Percentiles rank a stretch among this genome's conserved stretches.
These are phyloP conservation scores for Orthonevra nobilis DNA, from an alignment of 2,888 invertebrate genomes.

Conservation along the genomic window DNA sequence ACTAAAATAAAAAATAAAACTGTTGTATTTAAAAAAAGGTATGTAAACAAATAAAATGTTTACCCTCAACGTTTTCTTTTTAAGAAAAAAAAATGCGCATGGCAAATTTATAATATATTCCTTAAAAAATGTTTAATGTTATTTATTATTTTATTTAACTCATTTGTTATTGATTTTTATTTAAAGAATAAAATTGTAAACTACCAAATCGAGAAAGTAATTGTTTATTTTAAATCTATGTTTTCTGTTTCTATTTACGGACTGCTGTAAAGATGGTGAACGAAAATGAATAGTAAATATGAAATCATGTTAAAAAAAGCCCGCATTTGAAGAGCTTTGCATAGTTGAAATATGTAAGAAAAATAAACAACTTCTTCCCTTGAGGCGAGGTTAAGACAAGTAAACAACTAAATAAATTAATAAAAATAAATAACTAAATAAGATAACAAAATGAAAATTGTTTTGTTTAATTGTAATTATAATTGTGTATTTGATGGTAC, in stretches of 20 bases:
- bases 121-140: slow-evolving; percentile 18
- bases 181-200: slow-evolving; percentile 71
- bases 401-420: no score
- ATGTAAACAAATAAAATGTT: slow-evolving; percentile 48
- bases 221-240: no score
- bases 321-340: slow-evolving; percentile 59
- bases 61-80: slow-evolving; percentile 35
- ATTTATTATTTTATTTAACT: slow-evolving; percentile 20
- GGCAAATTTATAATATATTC: slow-evolving; percentile 38
- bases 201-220: slow-evolving; percentile 71
- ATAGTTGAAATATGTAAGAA: slow-evolving; percentile 41
- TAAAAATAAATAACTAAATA: slow-evolving; percentile 49
- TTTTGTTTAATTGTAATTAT: slow-evolving; percentile 69
- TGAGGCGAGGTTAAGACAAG: no score
- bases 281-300: slow-evolving; percentile 31
- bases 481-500: slow-evolving; percentile 73
- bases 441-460: slow-evolving; percentile 51
- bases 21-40: slow-evolving; percentile 36
- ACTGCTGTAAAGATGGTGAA: slow-evolving; percentile 40
- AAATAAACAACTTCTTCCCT: slow-evolving; percentile 32
- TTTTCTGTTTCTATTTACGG: no score
- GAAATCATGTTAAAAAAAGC: slow-evolving; percentile 36
- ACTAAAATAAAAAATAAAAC: slow-evolving; percentile 17
- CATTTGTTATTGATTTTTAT: slow-evolving; percentile 32
- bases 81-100: slow-evolving; percentile 38